phyloP scores from a whole-genome alignment of 2,888 invertebrate species.

The Ypsolopha sequella region DNA sequence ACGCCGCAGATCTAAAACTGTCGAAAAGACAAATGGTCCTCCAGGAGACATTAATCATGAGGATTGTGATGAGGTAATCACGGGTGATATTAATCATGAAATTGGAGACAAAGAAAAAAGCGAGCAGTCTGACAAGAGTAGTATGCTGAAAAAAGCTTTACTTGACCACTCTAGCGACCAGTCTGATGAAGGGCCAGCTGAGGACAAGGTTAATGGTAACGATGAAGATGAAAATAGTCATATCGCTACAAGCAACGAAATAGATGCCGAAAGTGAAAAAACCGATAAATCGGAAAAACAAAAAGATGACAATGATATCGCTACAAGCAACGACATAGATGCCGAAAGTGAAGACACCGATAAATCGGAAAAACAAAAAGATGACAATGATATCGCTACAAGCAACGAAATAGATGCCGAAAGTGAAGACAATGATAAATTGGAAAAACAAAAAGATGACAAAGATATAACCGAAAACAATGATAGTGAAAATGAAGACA shows the following conservation, averaged over 20 bases:
- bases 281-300: background rate
- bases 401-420: constrained; percentile 2
- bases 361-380: background rate
- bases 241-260: too few species aligned
- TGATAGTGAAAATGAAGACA: constrained; percentile 4
- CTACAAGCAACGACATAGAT: too few species aligned
- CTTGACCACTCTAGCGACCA: too few species aligned
- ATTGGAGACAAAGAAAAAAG: background rate
- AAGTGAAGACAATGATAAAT: constrained; percentile 1
- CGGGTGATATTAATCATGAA: background rate
- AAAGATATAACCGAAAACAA: background rate
- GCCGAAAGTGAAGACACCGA: too few species aligned
- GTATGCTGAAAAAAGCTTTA: too few species aligned
- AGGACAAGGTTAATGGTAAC: too few species aligned
- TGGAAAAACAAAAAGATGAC: constrained; percentile 1
- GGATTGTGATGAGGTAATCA: background rate
- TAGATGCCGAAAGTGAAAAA: too few species aligned
- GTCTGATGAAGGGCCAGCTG: too few species aligned
- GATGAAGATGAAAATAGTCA: too few species aligned
- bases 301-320: background rate
- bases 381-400: background rate
- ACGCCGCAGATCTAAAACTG: background rate
- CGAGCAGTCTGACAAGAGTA: too few species aligned
- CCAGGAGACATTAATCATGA: background rate
- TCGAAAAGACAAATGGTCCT: background rate